Conservation (phyloP, 2,888 invertebrate species). For the Pterostichus niger region DNA sequence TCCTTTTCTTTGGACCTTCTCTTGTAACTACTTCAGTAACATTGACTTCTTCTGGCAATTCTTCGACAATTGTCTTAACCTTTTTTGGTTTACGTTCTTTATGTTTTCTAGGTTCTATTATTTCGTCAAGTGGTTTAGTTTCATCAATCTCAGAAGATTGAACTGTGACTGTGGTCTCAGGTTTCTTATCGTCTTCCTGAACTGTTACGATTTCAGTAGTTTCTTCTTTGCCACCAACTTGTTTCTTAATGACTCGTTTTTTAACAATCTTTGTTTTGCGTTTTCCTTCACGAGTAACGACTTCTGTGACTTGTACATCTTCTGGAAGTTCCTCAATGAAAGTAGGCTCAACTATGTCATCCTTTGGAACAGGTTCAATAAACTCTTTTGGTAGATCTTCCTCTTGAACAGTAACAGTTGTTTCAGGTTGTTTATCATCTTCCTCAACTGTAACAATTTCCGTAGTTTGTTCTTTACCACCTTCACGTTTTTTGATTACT, state of each 20-base stretch:
- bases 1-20: slow-evolving; percentile 71
- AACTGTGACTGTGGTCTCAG: slow-evolving; percentile 69
- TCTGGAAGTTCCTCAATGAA: slow-evolving; percentile 74
- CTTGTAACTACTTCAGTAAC: slow-evolving; percentile 70
- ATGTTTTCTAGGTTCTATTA: slow-evolving; percentile 71
- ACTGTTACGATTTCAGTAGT: slow-evolving; percentile 74
- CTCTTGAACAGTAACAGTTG: slow-evolving; percentile 66
- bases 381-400: slow-evolving; percentile 68
- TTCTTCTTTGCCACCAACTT: slow-evolving; percentile 72
- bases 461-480: slow-evolving; percentile 70
- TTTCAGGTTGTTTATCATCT: slow-evolving; percentile 70
- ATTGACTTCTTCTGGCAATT: slow-evolving; percentile 69
- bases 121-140: slow-evolving; percentile 71
- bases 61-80: slow-evolving; percentile 69
- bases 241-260: slow-evolving; percentile 71
- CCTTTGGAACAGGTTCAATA: slow-evolving; percentile 71
- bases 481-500: slow-evolving; percentile 73
- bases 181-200: slow-evolving; percentile 72
- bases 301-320: slow-evolving; percentile 72
- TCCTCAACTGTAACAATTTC: slow-evolving; percentile 70
- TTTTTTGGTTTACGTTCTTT: slow-evolving; percentile 69
- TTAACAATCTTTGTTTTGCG: slow-evolving; percentile 67
- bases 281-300: slow-evolving; percentile 73
- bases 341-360: slow-evolving; percentile 74
- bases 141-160: slow-evolving; percentile 69